A percentile compares a stretch with the other conserved stretches of the same genome.
Evolutionary conservation across 2,888 invertebrate genomes (phyloP).

Genomic region (Galerucella pusilla): DNA sequence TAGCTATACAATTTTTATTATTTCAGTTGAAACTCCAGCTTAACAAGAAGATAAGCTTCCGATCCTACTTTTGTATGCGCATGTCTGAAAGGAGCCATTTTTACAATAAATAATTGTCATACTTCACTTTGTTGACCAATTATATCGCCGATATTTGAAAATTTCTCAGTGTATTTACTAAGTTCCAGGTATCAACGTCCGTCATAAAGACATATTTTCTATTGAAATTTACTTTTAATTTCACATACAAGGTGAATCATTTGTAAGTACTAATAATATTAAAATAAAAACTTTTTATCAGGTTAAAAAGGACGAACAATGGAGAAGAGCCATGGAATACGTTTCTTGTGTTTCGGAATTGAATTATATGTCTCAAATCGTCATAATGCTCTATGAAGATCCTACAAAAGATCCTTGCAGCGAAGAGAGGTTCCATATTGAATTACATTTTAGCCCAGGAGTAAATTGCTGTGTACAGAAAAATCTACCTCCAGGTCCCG

Average conservation of each 20-base stretch:
- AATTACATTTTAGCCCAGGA: slow-evolving; percentile 98
- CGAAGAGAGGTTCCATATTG: slow-evolving; percentile 96
- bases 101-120: too few species aligned
- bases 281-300: slow-evolving; percentile 15
- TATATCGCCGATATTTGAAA: too few species aligned
- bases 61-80: too few species aligned
- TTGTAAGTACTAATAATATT: background rate
- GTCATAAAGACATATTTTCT: too few species aligned
- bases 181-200: too few species aligned
- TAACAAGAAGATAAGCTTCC: too few species aligned
- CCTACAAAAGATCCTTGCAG: slow-evolving; percentile 94
- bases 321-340: slow-evolving; percentile 98
- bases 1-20: slow-evolving; percentile 40
- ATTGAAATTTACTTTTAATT: too few species aligned
- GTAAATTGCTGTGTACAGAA: slow-evolving; percentile 96
- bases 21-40: too few species aligned
- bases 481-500: slow-evolving; percentile 92
- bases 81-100: too few species aligned
- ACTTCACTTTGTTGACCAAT: too few species aligned
- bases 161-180: too few species aligned
- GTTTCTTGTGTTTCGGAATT: slow-evolving; percentile 97
- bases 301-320: slow-evolving; percentile 87
- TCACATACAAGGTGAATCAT: background rate
- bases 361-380: slow-evolving; percentile 99
- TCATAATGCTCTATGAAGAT: slow-evolving; percentile 99